A percentile compares a stretch with the other conserved stretches of the same genome.
These are phyloP conservation scores for Ptychochromis oligacanthus DNA, from an alignment of 2,113 vertebrate genomes.

Conservation along the genomic window DNA sequence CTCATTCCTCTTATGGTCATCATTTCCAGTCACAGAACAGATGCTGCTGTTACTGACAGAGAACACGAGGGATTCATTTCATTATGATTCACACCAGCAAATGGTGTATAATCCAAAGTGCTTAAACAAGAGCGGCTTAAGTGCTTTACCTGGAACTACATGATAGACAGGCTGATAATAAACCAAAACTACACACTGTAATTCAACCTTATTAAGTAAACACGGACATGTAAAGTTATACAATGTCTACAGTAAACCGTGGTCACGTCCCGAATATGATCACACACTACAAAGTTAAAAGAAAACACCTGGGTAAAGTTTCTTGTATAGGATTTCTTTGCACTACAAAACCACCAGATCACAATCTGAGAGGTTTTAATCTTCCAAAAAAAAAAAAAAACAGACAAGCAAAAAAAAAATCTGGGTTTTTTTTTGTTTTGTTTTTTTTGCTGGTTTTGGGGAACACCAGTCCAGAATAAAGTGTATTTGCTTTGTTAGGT, in stretches of 20 bases:
- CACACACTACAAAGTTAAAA: neutral
- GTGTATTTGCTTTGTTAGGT: neutral
- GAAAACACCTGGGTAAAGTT: neutral
- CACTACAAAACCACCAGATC: neutral
- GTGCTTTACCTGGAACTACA: neutral
- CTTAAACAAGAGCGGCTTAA: neutral
- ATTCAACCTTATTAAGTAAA: neutral
- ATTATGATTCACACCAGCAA: neutral
- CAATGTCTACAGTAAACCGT: neutral
- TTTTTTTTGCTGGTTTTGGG: too few species aligned
- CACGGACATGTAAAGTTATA: neutral
- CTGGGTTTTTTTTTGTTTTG: too few species aligned
- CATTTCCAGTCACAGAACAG: neutral
- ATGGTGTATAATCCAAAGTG: neutral
- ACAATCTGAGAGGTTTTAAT: neutral
- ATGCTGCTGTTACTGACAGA: neutral
- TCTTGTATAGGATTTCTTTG: neutral
- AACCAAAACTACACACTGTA: neutral
- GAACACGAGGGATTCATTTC: neutral
- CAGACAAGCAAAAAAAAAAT: too few species aligned
- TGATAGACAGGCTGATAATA: neutral
- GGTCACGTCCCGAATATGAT: neutral
- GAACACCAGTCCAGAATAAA: neutral
- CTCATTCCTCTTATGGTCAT: neutral
- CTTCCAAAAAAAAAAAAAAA: neutral